These are phyloP conservation scores for Prietella phreatophila DNA, from an alignment of 2,113 vertebrate genomes.

Conservation along the genomic window DNA sequence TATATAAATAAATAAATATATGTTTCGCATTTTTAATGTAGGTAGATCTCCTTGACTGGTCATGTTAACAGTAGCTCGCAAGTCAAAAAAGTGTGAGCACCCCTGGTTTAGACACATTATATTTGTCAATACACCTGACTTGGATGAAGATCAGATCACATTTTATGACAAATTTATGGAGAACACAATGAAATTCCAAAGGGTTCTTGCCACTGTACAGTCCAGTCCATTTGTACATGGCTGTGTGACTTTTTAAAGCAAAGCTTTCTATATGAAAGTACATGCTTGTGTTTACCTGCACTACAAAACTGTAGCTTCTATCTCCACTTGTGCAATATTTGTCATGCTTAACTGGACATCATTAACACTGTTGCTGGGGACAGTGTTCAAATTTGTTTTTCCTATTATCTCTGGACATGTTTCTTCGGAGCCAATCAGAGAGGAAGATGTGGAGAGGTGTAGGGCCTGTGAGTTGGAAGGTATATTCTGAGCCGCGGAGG, in stretches of 20 bases:
- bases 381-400: not conserved
- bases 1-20: too few species aligned
- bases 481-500: slow-evolving; percentile 42
- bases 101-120: too few species aligned
- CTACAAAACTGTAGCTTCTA: slow-evolving; percentile 61
- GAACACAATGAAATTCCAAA: too few species aligned
- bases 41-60: too few species aligned
- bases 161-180: too few species aligned
- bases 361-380: slow-evolving; percentile 33
- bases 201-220: too few species aligned
- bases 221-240: not conserved
- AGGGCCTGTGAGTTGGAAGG: slow-evolving; percentile 57
- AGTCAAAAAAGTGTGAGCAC: too few species aligned
- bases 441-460: slow-evolving; percentile 69
- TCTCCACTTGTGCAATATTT: slow-evolving; percentile 54
- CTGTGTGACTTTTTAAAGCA: not conserved
- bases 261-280: not conserved
- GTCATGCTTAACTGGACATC: slow-evolving; percentile 30
- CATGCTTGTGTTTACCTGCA: slow-evolving; percentile 63
- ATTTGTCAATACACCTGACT: too few species aligned
- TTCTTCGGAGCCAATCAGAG: slow-evolving; percentile 64
- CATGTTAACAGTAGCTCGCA: too few species aligned
- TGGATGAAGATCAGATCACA: too few species aligned
- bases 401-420: slow-evolving; percentile 58
- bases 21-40: too few species aligned